These are phyloP conservation scores for Tragelaphus imberbis DNA, from an alignment of 2,113 vertebrate species.

Conservation along the genomic window DNA sequence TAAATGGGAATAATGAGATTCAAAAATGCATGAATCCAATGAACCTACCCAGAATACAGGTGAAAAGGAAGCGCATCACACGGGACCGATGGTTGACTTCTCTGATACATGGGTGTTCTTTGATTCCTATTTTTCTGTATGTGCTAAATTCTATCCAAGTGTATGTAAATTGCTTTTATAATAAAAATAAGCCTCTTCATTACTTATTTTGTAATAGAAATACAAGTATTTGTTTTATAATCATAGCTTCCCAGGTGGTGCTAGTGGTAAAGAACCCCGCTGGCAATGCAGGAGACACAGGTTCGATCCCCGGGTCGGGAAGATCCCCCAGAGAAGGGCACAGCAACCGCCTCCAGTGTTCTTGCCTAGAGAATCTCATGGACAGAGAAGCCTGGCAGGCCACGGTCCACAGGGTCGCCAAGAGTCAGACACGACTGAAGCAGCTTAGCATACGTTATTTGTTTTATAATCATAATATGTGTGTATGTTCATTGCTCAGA, in stretches of 20 bases:
- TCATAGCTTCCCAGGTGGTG: neutral
- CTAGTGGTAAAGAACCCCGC: neutral
- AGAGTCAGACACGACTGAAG: neutral
- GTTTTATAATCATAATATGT: neutral
- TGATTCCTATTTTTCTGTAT: neutral
- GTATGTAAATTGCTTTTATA: neutral
- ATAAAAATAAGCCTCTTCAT: neutral
- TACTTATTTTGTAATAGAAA: neutral
- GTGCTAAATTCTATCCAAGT: neutral
- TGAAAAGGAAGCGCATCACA: accelerated
- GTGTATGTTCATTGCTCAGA: too few species aligned
- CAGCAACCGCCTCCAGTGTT: neutral
- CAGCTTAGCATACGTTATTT: neutral
- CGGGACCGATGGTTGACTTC: accelerated
- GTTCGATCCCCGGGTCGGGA: neutral
- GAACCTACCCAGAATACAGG: accelerated
- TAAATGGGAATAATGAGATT: neutral
- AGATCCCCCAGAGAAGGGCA: neutral
- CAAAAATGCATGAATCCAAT: accelerated
- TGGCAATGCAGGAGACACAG: neutral
- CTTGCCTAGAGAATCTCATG: neutral
- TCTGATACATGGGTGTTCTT: accelerated
- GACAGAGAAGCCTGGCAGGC: neutral
- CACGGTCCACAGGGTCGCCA: accelerated
- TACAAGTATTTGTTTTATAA: neutral